Conservation (phyloP, 2,113 vertebrate species). For the Callithrix jacchus region DNA sequence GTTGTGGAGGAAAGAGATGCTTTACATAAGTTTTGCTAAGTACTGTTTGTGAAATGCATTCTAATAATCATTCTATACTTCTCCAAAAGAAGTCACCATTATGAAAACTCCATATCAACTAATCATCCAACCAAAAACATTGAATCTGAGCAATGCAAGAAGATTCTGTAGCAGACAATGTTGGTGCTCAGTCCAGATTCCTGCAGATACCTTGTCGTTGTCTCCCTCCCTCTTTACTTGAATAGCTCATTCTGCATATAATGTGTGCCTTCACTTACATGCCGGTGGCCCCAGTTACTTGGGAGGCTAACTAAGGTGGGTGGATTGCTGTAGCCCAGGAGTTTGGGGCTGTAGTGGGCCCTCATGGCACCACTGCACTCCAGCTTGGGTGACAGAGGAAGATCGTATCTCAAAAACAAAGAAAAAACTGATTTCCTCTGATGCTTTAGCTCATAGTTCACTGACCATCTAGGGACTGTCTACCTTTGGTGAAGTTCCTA, state of each 20-base stretch:
- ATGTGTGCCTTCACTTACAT: neutral
- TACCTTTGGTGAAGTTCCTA: neutral
- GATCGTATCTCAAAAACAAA: too few species aligned
- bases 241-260: neutral
- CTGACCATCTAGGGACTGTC: neutral
- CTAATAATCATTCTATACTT: neutral
- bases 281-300: too few species aligned
- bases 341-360: too few species aligned
- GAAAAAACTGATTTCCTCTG: neutral
- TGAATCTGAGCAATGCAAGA: neutral
- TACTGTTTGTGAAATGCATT: neutral
- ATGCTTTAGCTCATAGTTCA: neutral
- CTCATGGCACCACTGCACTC: too few species aligned
- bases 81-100: neutral
- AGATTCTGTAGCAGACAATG: neutral
- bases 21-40: neutral
- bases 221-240: accelerated
- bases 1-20: neutral
- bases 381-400: too few species aligned
- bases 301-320: too few species aligned
- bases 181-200: neutral
- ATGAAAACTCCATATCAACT: neutral
- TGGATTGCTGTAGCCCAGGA: too few species aligned
- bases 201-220: accelerated
- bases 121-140: too few species aligned